Evolutionary conservation across 2,797 vertebrate species (phyloP).

Genomic region (Sarcoramphus papa): DNA sequence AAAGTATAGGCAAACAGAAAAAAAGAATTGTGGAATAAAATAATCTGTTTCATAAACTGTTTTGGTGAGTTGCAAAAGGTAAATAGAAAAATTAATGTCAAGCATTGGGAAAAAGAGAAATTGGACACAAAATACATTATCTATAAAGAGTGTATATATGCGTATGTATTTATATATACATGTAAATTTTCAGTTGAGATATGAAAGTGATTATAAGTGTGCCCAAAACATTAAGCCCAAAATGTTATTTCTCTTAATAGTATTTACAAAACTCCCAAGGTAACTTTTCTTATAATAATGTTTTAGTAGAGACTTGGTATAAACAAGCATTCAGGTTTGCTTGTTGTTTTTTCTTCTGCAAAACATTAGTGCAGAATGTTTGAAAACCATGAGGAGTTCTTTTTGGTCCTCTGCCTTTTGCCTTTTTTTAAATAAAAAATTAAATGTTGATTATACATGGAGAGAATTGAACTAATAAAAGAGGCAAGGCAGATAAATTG

Average conservation of each 20-base stretch:
- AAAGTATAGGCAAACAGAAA: not conserved
- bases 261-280: not conserved
- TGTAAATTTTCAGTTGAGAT: not conserved
- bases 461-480: not conserved
- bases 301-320: not conserved
- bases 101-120: not conserved
- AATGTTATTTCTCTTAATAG: not conserved
- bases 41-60: not conserved
- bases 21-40: not conserved
- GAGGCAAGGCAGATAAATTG: not conserved
- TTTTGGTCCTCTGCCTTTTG: not conserved
- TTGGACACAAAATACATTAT: not conserved
- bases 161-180: rapidly evolving
- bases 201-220: not conserved
- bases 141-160: not conserved
- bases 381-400: not conserved
- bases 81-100: not conserved
- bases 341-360: not conserved
- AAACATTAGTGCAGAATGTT: not conserved
- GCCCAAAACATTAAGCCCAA: not conserved
- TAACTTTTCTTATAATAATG: not conserved
- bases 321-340: not conserved
- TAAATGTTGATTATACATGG: not conserved
- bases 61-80: not conserved
- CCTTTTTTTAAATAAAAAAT: not conserved